Evolutionary conservation across 2,797 vertebrate genomes (phyloP).

Genomic region (Neostethus bicornis): DNA sequence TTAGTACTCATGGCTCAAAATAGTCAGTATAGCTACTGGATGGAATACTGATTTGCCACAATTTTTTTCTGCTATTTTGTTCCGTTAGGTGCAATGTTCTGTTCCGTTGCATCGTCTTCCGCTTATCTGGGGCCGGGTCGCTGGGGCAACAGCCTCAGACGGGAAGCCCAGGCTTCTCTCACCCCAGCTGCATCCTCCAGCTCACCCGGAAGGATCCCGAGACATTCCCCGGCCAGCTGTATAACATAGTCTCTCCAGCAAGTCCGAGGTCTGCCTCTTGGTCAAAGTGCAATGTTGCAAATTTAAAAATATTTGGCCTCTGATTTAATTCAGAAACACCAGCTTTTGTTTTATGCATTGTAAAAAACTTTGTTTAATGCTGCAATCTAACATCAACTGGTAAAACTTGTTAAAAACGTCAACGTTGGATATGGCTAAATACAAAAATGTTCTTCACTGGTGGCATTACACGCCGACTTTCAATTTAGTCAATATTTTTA

Average conservation of each 20-base stretch:
- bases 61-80: constrained; percentile 14
- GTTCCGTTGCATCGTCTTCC: too few species aligned
- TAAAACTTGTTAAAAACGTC: background rate
- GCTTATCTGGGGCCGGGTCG: too few species aligned
- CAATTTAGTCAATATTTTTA: background rate
- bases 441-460: background rate
- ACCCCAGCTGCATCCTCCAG: too few species aligned
- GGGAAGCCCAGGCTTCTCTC: too few species aligned
- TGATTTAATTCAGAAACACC: background rate
- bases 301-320: constrained; percentile 14
- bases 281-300: too few species aligned
- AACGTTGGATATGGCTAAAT: background rate
- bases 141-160: too few species aligned
- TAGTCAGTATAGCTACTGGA: constrained; percentile 35
- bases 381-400: background rate
- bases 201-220: too few species aligned
- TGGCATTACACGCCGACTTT: background rate
- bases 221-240: too few species aligned
- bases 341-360: too few species aligned
- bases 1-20: constrained; percentile 47
- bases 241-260: too few species aligned
- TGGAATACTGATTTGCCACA: constrained; percentile 49
- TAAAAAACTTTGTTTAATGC: background rate
- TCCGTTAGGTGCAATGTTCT: too few species aligned
- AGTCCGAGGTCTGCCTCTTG: too few species aligned